Base-by-base conservation (phyloP, 2,888 invertebrate genomes). In the Monoplex corrugatus region DNA sequence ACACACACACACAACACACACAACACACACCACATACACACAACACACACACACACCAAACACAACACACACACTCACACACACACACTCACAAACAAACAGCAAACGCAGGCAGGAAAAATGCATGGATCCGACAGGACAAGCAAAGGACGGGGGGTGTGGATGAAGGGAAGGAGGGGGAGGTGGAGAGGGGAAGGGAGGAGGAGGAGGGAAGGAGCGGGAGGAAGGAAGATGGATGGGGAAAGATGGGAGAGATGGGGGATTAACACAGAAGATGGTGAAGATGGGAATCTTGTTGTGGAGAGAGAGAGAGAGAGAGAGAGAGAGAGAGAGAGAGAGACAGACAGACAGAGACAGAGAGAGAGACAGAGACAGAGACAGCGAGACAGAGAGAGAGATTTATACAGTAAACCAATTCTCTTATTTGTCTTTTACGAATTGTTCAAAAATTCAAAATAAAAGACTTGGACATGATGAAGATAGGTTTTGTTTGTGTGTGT, bases 41-140 rank as follows among this genome's bases (percentile, higher is more conserved):
- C 35, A n/a, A 57, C 72, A 72, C 72, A 72, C 72, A 72, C 72
- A 72, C 72, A 72, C 72, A 72, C 72, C 72, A 72, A 28, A 72
- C 72, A n/a, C 72, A 72, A 28, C 72, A 72, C 32, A n/a, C 72
- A 72, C 32, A n/a, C 72, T 5, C 32, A 32, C n/a, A 72, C 72
- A 72, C 72, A 72, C 72, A 72, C 72, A 72, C 57, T 23, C 2
- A 10, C 57, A 57, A 2, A 57, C 57, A 6, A 2, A 57, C 72
- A 57, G 10, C 57, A 6, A 16, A 57, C 57, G 19, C 2, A 10
- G 10, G 6, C n/a, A 72, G 32, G 32, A 72, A 32, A 72, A n/a
- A 72, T 23, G 2, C 57, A 57, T 57, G 57, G 16, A 23, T 57
- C 16, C 57, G 23, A 23, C 23, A 57, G n/a, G n/a, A n/a, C n/a